These are phyloP conservation scores for Tamandua tetradactyla DNA, from an alignment of 2,797 vertebrate species.

Conservation along the genomic window DNA sequence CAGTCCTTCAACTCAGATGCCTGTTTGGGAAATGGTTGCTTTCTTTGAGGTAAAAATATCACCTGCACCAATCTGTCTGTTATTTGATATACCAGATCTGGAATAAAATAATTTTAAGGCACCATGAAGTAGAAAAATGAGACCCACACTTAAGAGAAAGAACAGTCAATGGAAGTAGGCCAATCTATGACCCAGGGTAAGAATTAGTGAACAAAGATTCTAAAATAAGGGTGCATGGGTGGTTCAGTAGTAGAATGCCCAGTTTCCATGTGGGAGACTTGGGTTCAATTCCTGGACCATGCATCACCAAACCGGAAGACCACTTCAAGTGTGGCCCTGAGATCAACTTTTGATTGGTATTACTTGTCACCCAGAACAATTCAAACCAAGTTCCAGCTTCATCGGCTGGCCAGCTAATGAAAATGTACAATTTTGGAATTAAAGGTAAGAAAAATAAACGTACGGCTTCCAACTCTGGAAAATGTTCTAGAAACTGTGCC, in stretches of 20 bases:
- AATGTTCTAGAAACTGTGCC: conserved; percentile 96
- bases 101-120: neutral
- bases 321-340: neutral
- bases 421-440: neutral
- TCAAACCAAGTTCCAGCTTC: rapidly evolving
- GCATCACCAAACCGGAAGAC: too few relatives aligned
- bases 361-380: rapidly evolving
- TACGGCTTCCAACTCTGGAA: conserved; percentile 94
- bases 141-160: neutral
- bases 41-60: neutral
- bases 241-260: too few relatives aligned
- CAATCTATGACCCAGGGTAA: neutral
- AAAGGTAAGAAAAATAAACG: conserved; percentile 71
- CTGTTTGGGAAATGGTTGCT: neutral
- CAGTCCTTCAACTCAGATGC: neutral
- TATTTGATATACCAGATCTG: neutral
- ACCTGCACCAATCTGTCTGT: neutral
- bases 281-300: too few relatives aligned
- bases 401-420: neutral
- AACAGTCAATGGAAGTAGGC: neutral
- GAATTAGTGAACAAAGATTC: neutral
- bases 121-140: neutral
- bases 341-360: neutral
- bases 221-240: too few relatives aligned
- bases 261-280: too few relatives aligned